Conservation (phyloP, 2,113 vertebrate genomes). For the Xiphophorus maculatus region DNA sequence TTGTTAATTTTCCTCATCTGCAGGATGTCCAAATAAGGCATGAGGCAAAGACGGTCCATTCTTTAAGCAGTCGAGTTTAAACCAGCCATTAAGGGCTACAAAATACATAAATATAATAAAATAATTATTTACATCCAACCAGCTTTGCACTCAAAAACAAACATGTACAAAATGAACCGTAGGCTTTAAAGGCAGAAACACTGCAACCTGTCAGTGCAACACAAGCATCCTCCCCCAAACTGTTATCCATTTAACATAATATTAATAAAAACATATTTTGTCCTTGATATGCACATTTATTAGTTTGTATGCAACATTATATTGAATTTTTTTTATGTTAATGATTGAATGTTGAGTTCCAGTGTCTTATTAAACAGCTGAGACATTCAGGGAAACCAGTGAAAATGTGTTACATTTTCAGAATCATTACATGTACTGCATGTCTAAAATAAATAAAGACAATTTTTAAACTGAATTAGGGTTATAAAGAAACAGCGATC, state of each 20-base stretch:
- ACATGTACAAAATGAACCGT: constrained; percentile 44
- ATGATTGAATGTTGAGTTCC: not conserved
- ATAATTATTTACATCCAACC: constrained; percentile 75
- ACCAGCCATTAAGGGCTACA: constrained; percentile 60
- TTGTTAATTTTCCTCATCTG: constrained; percentile 30
- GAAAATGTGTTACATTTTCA: constrained; percentile 1
- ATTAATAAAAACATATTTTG: constrained; percentile 20
- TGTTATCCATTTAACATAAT: not conserved
- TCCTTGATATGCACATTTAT: not conserved
- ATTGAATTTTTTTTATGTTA: not conserved
- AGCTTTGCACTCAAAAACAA: constrained; percentile 62
- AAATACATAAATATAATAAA: constrained; percentile 79
- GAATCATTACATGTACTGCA: not conserved
- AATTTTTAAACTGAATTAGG: constrained; percentile 1
- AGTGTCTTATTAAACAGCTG: constrained; percentile 30
- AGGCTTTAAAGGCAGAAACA: constrained; percentile 33
- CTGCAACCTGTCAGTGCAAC: constrained; percentile 61
- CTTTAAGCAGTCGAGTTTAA: constrained; percentile 54
- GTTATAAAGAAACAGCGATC: not conserved
- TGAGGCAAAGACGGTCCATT: constrained; percentile 54
- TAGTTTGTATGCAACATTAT: constrained; percentile 1
- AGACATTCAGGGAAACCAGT: constrained; percentile 62
- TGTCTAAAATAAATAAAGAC: not conserved
- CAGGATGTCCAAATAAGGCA: constrained; percentile 68
- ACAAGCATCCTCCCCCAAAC: constrained; percentile 13